These are phyloP conservation scores for Pelmatolapia mariae DNA, from an alignment of 2,113 vertebrate species.

Conservation along the genomic window DNA sequence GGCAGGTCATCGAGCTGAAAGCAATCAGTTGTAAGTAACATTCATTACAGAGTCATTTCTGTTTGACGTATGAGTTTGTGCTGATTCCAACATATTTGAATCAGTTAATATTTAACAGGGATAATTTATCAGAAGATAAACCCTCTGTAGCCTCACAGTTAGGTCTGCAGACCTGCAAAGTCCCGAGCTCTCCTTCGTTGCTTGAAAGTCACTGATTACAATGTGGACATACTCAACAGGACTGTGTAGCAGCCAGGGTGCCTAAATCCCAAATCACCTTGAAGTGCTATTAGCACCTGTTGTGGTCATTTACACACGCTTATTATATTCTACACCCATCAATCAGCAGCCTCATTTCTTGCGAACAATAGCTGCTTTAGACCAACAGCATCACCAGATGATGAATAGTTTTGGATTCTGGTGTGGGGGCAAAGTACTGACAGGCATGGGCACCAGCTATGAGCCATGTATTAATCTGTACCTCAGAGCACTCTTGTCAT, in stretches of 20 bases:
- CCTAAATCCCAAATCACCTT: slow-evolving; percentile 50
- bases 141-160: background rate
- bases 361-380: background rate
- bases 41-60: background rate
- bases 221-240: slow-evolving; percentile 19
- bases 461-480: background rate
- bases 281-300: slow-evolving; percentile 54
- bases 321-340: background rate
- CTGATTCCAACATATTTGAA: background rate
- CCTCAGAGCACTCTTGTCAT: background rate
- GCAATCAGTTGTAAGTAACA: background rate
- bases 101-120: background rate
- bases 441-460: background rate
- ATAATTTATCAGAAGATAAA: background rate
- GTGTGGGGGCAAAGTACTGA: background rate
- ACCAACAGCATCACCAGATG: background rate
- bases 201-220: slow-evolving; percentile 22
- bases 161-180: background rate
- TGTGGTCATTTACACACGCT: slow-evolving; percentile 31
- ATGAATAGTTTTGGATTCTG: background rate
- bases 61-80: background rate
- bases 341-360: background rate
- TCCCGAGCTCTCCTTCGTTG: background rate
- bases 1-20: background rate
- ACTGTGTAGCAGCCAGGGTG: slow-evolving; percentile 6